Base-by-base conservation (phyloP, 2,888 invertebrate species). In the Furcula furcula region DNA sequence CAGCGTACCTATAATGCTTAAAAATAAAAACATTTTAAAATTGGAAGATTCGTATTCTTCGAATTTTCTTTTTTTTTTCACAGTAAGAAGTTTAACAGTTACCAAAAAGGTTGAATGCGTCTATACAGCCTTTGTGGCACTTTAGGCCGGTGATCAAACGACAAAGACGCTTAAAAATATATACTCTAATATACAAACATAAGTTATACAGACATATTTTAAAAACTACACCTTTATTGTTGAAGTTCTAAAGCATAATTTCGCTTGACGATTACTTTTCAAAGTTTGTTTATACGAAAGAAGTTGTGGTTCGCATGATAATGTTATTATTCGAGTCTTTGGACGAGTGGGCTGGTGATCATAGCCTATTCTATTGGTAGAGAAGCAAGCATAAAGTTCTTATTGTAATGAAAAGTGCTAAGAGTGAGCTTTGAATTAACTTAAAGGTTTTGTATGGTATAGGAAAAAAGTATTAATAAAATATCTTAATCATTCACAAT, bases 111-210 rank as follows among this genome's bases (percentile, higher is more conserved):
- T 63, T 72, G 65, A 73, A 72, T 68, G 60, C 64, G 50, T 52
- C 63, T 65, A 73, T 70, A 65, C 65, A 61, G 48, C 61, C 67
- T 76, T 81, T 82, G 80, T 84, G 57, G 60, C 62, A 60, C 59
- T 67, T 69, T 66, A 71, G 74, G 44, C 73, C 66, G 70, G 72
- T 70, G 75, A 83, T 83, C 83, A 77, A 76, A 62, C 70, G 63
- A 83, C 83, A 84, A 81, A 83, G 81, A 73, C 57, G 65, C 68
- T 78, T 77, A 74, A 82, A 84, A 82, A 81, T 80, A n/a, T n/a
- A 69, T 74, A 73, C 70, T 71, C 50, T 70, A 62, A 68, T 68
- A 65, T 36, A 65, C 72, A 52, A 70, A 46, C 2, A 36, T 54
- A 36, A 22, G 2, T 33, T 34, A n/a, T 58, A 10, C 52, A 14